phyloP scores from a whole-genome alignment of 1,140 invertebrate species.

The Drosophila pruinosa region DNA sequence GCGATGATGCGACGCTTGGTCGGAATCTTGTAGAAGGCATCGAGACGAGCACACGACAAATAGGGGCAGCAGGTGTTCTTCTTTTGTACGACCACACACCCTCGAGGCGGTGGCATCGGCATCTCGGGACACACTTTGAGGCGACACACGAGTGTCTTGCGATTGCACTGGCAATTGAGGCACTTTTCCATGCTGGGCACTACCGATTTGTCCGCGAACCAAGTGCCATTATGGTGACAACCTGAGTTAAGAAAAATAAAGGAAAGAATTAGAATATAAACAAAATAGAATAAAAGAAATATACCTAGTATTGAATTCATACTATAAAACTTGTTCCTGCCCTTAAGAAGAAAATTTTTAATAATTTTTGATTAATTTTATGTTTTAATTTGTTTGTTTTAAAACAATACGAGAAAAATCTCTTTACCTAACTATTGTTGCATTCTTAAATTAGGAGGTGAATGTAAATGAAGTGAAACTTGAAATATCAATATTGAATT shows the following conservation, averaged over 20 bases:
- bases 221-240: slow-evolving; percentile 87
- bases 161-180: slow-evolving; percentile 89
- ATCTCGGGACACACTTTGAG: slow-evolving; percentile 89
- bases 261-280: not conserved
- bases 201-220: slow-evolving; percentile 85
- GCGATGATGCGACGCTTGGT: slow-evolving; percentile 78
- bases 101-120: slow-evolving; percentile 88
- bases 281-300: too few relatives aligned
- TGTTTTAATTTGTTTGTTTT: too few relatives aligned
- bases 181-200: slow-evolving; percentile 90
- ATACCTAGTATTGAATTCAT: too few relatives aligned
- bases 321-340: too few relatives aligned
- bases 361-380: too few relatives aligned
- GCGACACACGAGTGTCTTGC: slow-evolving; percentile 89
- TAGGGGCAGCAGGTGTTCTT: slow-evolving; percentile 89
- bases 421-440: too few relatives aligned
- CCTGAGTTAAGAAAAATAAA: slow-evolving; percentile 81
- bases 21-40: slow-evolving; percentile 83
- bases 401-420: too few relatives aligned
- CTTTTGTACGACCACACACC: slow-evolving; percentile 88
- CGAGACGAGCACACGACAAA: slow-evolving; percentile 87
- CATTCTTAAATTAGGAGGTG: too few relatives aligned
- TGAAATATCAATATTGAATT: too few relatives aligned
- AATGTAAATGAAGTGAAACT: too few relatives aligned
- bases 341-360: too few relatives aligned